phyloP scores from a whole-genome alignment of 2,888 invertebrate species.

The Cremastinae sp. region DNA sequence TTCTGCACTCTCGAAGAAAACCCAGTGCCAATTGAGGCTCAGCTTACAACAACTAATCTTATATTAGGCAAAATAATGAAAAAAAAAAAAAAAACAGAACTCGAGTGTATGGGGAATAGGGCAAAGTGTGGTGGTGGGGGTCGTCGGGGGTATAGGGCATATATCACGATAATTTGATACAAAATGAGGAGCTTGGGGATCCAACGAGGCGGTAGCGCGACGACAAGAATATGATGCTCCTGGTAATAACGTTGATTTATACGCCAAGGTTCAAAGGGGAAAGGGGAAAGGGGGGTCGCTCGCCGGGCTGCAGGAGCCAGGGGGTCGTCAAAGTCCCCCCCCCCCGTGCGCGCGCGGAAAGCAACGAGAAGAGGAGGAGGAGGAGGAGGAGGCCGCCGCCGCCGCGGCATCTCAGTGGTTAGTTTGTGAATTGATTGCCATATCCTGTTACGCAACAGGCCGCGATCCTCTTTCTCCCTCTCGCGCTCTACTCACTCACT shows the following conservation, averaged over 20 bases:
- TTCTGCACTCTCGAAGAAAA: no score
- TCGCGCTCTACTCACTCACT: no score
- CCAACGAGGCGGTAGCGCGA: conserved; percentile 45
- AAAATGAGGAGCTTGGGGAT: conserved; percentile 76
- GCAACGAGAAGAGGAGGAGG: no score
- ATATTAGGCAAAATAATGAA: not conserved
- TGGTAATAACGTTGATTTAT: conserved; percentile 80
- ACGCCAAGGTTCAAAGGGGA: conserved; percentile 70
- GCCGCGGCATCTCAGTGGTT: conserved; percentile 67
- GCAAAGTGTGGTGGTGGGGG: conserved; percentile 49
- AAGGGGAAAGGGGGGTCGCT: conserved; percentile 58
- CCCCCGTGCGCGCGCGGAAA: conserved; percentile 70
- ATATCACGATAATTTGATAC: conserved; percentile 79
- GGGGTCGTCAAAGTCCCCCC: conserved; percentile 67
- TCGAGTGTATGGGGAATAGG: no score
- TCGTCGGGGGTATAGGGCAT: conserved; percentile 55
- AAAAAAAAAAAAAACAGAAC: no score
- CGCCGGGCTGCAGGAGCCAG: conserved; percentile 59
- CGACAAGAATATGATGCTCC: conserved; percentile 76
- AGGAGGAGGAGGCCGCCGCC: conserved; percentile 18
- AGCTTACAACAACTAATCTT: not conserved
- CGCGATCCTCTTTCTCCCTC: no score
- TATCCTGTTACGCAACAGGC: conserved; percentile 76
- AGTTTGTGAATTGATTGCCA: conserved; percentile 79
- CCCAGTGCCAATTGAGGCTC: no score